phyloP scores from a whole-genome alignment of 1,140 invertebrate species.

The Psix sp. region DNA sequence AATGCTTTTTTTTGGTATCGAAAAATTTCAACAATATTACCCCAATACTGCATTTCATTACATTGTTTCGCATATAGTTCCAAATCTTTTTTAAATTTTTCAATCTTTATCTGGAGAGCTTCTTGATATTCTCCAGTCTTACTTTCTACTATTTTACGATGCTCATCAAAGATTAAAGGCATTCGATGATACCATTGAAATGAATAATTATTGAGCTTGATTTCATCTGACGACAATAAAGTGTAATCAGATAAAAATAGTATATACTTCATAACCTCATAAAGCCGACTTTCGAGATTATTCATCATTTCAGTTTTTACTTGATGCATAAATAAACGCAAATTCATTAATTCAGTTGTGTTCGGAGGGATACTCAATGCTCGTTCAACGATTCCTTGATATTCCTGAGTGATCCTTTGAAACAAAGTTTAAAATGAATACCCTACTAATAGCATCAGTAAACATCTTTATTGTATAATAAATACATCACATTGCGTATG shows the following conservation, averaged over 20 bases:
- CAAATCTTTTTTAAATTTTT: slow-evolving; percentile 88
- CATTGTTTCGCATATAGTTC: slow-evolving; percentile 88
- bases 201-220: slow-evolving; percentile 90
- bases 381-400: slow-evolving; percentile 87
- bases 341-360: slow-evolving; percentile 89
- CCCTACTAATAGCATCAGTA: too few species aligned
- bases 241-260: slow-evolving; percentile 89
- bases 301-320: slow-evolving; percentile 84
- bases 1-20: slow-evolving; percentile 90
- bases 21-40: slow-evolving; percentile 89
- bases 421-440: too few species aligned
- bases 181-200: slow-evolving; percentile 92
- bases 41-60: slow-evolving; percentile 91
- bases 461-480: too few species aligned
- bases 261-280: slow-evolving; percentile 82
- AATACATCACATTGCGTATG: too few species aligned
- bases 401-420: slow-evolving; percentile 89
- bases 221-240: slow-evolving; percentile 86
- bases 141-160: slow-evolving; percentile 85
- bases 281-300: slow-evolving; percentile 86
- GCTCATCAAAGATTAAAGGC: slow-evolving; percentile 88
- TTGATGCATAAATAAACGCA: slow-evolving; percentile 86
- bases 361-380: slow-evolving; percentile 87
- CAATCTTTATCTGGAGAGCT: slow-evolving; percentile 82
- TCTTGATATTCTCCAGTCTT: slow-evolving; percentile 94